A percentile compares a stretch with the other conserved stretches of the same genome.
phyloP scores from a whole-genome alignment of 53 echinoderm and acorn worm species.

The Hippasteria phrygiana region DNA sequence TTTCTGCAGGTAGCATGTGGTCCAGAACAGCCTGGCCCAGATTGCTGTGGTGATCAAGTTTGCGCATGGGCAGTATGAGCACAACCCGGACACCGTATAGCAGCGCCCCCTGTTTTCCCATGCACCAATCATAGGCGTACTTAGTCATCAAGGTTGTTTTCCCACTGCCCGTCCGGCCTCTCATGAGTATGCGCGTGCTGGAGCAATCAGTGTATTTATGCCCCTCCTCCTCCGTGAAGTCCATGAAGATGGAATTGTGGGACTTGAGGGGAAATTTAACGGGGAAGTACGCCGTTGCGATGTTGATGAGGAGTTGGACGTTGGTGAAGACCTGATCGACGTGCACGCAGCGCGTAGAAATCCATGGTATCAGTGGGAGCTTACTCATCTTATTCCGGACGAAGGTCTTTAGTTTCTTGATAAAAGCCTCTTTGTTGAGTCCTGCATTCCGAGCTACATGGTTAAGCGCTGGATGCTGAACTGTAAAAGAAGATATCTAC shows the following conservation, averaged over 20 bases:
- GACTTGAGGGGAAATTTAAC: slow-evolving; percentile 39
- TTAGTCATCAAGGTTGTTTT: slow-evolving; percentile 73
- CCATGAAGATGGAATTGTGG: slow-evolving; percentile 56
- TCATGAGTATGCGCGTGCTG: slow-evolving; percentile 49
- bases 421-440: slow-evolving; percentile 9
- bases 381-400: slow-evolving; percentile 53
- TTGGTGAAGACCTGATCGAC: slow-evolving; percentile 69
- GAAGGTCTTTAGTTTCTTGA: slow-evolving; percentile 28
- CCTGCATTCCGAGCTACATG: neutral
- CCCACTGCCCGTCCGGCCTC: slow-evolving; percentile 74
- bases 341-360: slow-evolving; percentile 42
- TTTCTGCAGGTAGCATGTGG: slow-evolving; percentile 52
- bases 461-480: neutral
- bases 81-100: slow-evolving; percentile 39
- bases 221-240: neutral
- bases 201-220: neutral
- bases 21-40: slow-evolving; percentile 67
- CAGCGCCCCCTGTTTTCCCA: slow-evolving; percentile 11
- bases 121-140: slow-evolving; percentile 67
- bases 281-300: slow-evolving; percentile 61
- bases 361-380: slow-evolving; percentile 74
- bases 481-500: neutral
- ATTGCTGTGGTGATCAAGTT: slow-evolving; percentile 68
- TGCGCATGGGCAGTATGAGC: slow-evolving; percentile 69
- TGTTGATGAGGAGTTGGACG: slow-evolving; percentile 68